A percentile compares a stretch with the other conserved stretches of the same genome.
Evolutionary conservation across 2,888 invertebrate genomes (phyloP).

Genomic region (Drosophila seclusa): DNA sequence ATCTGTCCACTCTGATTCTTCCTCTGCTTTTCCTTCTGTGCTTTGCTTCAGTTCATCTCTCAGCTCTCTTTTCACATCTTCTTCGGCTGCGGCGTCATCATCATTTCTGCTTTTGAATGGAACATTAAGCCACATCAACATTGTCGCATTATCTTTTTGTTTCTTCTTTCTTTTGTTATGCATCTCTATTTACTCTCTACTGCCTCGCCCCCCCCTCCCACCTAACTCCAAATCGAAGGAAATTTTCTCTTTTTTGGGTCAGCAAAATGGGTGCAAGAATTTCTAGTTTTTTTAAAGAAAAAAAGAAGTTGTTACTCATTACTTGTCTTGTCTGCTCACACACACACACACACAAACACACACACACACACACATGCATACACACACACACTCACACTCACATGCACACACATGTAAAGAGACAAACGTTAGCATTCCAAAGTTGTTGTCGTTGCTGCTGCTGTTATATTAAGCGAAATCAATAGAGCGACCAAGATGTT

Average conservation of each 20-base stretch:
- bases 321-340: conserved; percentile 52
- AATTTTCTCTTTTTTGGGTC: conserved; percentile 66
- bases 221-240: not conserved
- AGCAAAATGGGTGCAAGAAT: conserved; percentile 61
- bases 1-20: not conserved
- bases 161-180: conserved; percentile 8
- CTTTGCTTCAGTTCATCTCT: not conserved
- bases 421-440: conserved; percentile 65
- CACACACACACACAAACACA: conserved; percentile 32
- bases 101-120: not conserved
- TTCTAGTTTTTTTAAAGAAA: conserved; percentile 64
- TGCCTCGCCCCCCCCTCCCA: not conserved
- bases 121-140: conserved; percentile 18
- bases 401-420: conserved; percentile 10
- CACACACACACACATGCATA: conserved; percentile 19
- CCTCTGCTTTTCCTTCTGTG: not conserved
- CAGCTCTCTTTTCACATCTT: not conserved
- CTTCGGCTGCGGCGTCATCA: not conserved
- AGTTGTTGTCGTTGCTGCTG: conserved; percentile 30
- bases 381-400: conserved; percentile 5
- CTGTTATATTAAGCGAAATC: conserved; percentile 67
- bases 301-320: conserved; percentile 56
- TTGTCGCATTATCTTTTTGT: conserved; percentile 15
- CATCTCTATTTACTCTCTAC: conserved; percentile 4
- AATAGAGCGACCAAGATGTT: conserved; percentile 58